Conservation (phyloP, 2,113 vertebrate species). For the Xenus cinereus region DNA sequence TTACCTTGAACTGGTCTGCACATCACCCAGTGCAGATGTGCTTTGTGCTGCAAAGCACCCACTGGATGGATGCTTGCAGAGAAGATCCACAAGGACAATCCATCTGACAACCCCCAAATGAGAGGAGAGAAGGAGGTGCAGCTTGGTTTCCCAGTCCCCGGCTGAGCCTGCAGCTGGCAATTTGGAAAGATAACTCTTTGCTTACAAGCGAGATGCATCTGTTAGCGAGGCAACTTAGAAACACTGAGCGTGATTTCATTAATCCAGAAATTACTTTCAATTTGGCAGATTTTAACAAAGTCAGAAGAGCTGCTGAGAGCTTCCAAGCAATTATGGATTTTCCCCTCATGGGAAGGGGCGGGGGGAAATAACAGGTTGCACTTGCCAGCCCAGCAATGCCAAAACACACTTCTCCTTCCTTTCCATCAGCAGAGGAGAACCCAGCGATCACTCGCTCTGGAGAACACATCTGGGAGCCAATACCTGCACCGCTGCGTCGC, state of each 20-base stretch:
- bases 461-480: background rate
- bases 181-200: background rate
- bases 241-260: background rate
- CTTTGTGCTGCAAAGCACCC: background rate
- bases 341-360: rapidly evolving
- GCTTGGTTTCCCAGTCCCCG: background rate
- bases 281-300: background rate
- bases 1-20: background rate
- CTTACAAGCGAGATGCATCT: background rate
- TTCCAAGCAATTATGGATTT: background rate
- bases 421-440: background rate
- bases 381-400: background rate
- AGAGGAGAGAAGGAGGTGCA: background rate
- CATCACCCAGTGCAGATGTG: background rate
- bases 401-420: background rate
- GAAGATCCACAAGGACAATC: background rate
- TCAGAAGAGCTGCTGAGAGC: background rate
- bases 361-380: background rate
- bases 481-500: conserved; percentile 95
- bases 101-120: background rate
- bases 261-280: background rate
- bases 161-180: background rate
- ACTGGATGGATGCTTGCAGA: background rate
- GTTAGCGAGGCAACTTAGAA: background rate
- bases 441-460: rapidly evolving